Base-by-base conservation (phyloP, 2,888 invertebrate genomes). In the Galerucella nymphaeae region DNA sequence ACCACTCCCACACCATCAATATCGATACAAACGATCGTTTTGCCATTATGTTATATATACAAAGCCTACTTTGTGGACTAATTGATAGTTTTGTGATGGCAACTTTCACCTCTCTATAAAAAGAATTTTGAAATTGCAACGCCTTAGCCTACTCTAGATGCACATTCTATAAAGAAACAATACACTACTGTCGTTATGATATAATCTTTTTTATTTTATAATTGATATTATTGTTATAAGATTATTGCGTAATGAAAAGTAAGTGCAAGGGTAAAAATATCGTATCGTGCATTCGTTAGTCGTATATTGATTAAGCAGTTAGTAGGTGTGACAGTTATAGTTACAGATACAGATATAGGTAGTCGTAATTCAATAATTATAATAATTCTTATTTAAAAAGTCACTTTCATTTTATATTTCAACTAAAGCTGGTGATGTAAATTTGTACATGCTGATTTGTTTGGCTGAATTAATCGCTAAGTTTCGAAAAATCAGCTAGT, bases 61-160 rank as follows among this genome's bases (percentile, higher is more conserved):
- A 66, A 71, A 71, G 61, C 70, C 58, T 70, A 70, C 61, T 71
- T 59, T 66, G 70, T 71, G 71, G 45, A 66, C 66, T 71, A 71
- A 71, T 71, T 71, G 71, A 71, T 71, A 66, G 53, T 66, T 71
- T 71, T 66, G 66, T 66, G 66, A 66, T 71, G 71, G 66, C 38
- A 66, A 66, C 71, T 71, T 71, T 71, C 71, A 71, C 66, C 71
- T 66, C 50, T 53, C 42, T 62, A 59, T 45, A 71, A 65, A 70
- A 64, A 65, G 42, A 48, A 58, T 68, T 71, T 72, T 72, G 72
- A 72, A 72, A 72, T 64, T 68, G 68, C 59, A 68, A 72, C 72
- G 68, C 64, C 68, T 72, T 66, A 42, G 45, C 45, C 42, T 66
- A 72, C 64, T 72, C 68, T 65, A 48, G 66, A 66, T 71, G 66